Conservation (phyloP, 1,140 invertebrate genomes). For the Pseudachorutes palmiensis region DNA sequence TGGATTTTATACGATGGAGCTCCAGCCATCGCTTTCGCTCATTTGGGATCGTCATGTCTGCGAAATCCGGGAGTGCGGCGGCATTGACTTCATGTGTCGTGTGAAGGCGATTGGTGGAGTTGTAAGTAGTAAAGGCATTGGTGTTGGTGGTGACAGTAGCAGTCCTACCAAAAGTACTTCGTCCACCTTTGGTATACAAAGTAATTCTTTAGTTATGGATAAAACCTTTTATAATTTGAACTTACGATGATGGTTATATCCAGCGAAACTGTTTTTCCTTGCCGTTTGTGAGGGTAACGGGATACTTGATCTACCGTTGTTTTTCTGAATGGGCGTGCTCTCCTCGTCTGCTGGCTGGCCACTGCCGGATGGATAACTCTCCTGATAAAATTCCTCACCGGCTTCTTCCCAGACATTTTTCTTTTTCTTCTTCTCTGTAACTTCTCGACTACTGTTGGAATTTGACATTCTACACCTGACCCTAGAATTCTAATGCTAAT, state of each 20-base stretch:
- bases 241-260: background rate
- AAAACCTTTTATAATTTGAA: slow-evolving; percentile 4
- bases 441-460: slow-evolving; percentile 21
- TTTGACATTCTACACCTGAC: slow-evolving; percentile 5
- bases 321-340: background rate
- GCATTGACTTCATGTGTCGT: slow-evolving; percentile 60
- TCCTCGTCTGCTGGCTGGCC: slow-evolving; percentile 5
- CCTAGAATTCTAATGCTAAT: too few species aligned
- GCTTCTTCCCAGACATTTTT: slow-evolving; percentile 63
- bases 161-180: slow-evolving; percentile 2
- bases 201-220: background rate
- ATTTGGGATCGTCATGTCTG: slow-evolving; percentile 60
- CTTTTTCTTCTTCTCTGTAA: slow-evolving; percentile 26
- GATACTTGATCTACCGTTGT: slow-evolving; percentile 3
- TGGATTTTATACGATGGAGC: slow-evolving; percentile 72
- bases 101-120: slow-evolving; percentile 39
- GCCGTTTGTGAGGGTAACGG: slow-evolving; percentile 33
- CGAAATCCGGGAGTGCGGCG: slow-evolving; percentile 51
- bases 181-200: too few species aligned
- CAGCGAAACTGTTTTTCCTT: slow-evolving; percentile 20
- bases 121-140: background rate
- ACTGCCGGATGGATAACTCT: slow-evolving; percentile 58
- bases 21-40: slow-evolving; percentile 76
- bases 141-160: background rate
- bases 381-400: slow-evolving; percentile 74